Evolutionary conservation across 2,797 vertebrate genomes (phyloP).

Genomic region (Lophius americanus): DNA sequence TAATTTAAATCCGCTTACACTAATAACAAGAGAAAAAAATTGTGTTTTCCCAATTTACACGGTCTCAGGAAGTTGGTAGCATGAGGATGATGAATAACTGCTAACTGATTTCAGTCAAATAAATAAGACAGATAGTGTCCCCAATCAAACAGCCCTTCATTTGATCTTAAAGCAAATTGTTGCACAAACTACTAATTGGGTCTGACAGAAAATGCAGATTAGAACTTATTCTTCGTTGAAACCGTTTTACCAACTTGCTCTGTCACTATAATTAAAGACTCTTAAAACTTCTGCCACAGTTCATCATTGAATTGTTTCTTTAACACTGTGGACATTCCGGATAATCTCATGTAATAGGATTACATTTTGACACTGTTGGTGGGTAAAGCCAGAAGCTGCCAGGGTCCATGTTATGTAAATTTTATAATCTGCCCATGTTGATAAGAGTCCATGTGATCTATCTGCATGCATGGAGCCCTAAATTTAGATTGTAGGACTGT

Average conservation of each 20-base stretch:
- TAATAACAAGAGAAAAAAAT: slow-evolving; percentile 10
- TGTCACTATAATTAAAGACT: background rate
- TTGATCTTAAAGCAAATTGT: background rate
- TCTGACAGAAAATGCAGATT: background rate
- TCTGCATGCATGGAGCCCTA: background rate
- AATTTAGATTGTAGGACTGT: too few relatives aligned
- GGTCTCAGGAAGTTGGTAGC: background rate
- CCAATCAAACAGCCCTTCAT: slow-evolving; percentile 3
- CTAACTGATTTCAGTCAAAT: background rate
- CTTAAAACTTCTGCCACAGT: background rate
- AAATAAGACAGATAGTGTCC: background rate
- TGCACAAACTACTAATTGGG: background rate
- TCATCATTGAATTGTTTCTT: too few relatives aligned
- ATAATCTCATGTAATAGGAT: background rate
- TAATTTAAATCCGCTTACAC: slow-evolving; percentile 27
- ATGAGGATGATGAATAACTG: slow-evolving; percentile 17
- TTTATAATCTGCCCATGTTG: background rate
- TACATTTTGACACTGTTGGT: background rate
- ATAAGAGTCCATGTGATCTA: background rate
- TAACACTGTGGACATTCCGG: too few relatives aligned
- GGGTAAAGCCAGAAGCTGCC: background rate
- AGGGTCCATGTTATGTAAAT: background rate
- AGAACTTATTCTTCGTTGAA: background rate
- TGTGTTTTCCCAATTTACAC: background rate
- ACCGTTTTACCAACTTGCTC: background rate